These are phyloP conservation scores for Plemyria rubiginata DNA, from an alignment of 2,888 invertebrate genomes.

Conservation along the genomic window DNA sequence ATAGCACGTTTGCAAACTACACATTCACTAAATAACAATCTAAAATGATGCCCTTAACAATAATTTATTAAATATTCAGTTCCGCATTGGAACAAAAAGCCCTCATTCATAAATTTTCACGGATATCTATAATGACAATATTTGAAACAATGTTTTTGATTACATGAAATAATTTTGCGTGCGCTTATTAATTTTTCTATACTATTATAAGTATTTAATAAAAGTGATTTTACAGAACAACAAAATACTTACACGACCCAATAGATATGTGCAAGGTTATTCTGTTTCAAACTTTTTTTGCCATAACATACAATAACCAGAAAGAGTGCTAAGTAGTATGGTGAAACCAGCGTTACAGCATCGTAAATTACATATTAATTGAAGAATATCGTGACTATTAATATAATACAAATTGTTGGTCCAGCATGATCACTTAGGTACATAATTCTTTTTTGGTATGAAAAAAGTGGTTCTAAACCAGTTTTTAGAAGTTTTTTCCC, in stretches of 20 bases:
- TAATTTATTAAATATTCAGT: constrained; percentile 12
- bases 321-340: constrained; percentile 1
- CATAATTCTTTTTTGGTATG: neutral
- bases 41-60: constrained; percentile 22
- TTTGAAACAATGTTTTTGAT: constrained; percentile 4
- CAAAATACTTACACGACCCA: neutral
- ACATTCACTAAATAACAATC: constrained; percentile 18
- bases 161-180: constrained; percentile 8
- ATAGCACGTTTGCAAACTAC: constrained; percentile 20
- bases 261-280: neutral
- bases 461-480: too few species aligned
- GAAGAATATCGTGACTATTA: neutral
- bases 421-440: too few species aligned
- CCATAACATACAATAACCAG: neutral
- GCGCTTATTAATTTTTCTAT: constrained; percentile 3
- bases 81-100: constrained; percentile 26
- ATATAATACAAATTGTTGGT: neutral
- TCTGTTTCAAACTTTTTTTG: neutral
- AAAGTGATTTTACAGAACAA: neutral
- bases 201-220: neutral
- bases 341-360: constrained; percentile 10
- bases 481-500: too few species aligned
- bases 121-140: constrained; percentile 16
- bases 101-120: constrained; percentile 31
- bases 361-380: constrained; percentile 24